These are phyloP conservation scores for Nannoperca obscura DNA, from an alignment of 2,797 vertebrate species.

Conservation along the genomic window DNA sequence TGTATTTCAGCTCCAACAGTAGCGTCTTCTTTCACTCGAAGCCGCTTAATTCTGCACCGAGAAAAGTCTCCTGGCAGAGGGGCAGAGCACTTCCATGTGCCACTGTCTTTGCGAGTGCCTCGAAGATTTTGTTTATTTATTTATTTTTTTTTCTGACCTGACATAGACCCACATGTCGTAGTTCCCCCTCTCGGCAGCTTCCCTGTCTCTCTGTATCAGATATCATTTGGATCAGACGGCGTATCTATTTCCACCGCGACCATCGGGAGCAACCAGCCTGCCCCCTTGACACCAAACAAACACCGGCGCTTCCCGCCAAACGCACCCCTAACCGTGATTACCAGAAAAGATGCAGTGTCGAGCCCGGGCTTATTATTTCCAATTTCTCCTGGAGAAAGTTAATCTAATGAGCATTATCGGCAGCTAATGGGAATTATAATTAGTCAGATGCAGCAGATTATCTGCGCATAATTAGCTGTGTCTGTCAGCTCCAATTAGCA, in stretches of 20 bases:
- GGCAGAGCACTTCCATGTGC: slow-evolving; percentile 7
- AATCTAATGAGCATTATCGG: slow-evolving; percentile 90
- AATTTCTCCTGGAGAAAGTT: slow-evolving; percentile 88
- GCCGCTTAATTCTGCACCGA: slow-evolving; percentile 10
- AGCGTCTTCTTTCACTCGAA: background rate
- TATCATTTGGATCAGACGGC: slow-evolving; percentile 66
- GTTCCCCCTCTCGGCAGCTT: slow-evolving; percentile 21
- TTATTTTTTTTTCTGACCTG: slow-evolving; percentile 24
- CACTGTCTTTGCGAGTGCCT: slow-evolving; percentile 21
- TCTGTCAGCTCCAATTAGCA: slow-evolving; percentile 89
- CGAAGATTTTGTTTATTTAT: background rate
- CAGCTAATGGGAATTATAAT: slow-evolving; percentile 90
- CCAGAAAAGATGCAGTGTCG: slow-evolving; percentile 64
- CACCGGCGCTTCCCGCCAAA: slow-evolving; percentile 50
- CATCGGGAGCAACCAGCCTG: slow-evolving; percentile 41
- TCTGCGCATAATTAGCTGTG: slow-evolving; percentile 88
- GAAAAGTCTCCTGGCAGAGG: background rate
- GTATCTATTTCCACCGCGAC: slow-evolving; percentile 60
- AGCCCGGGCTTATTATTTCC: slow-evolving; percentile 80
- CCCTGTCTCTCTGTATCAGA: slow-evolving; percentile 52
- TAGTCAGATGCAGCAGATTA: slow-evolving; percentile 90
- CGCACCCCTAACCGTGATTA: slow-evolving; percentile 52
- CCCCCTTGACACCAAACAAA: slow-evolving; percentile 62
- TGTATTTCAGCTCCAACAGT: background rate
- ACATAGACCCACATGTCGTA: slow-evolving; percentile 19